phyloP scores from a whole-genome alignment of 1,140 invertebrate species.

The Dreissena rostriformis region DNA sequence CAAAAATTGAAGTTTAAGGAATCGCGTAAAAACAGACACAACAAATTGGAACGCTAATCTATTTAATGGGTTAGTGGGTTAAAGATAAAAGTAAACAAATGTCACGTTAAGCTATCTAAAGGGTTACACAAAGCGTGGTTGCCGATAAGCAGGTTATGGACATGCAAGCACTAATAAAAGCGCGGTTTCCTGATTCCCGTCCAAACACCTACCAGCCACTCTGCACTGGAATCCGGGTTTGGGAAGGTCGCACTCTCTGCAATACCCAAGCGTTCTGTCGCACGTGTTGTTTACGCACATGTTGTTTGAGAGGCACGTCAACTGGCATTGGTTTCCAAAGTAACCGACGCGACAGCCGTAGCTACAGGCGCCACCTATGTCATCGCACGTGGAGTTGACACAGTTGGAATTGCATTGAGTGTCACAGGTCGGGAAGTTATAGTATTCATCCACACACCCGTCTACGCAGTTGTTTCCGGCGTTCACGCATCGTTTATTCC shows the following conservation, averaged over 20 bases:
- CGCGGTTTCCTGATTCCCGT: too few relatives aligned
- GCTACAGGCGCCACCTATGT: conserved; percentile 18
- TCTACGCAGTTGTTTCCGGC: conserved; percentile 27
- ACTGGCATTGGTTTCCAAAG: conserved; percentile 13
- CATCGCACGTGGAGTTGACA: conserved; percentile 12
- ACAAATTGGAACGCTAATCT: too few relatives aligned
- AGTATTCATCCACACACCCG: conserved; percentile 30
- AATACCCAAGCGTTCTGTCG: conserved; percentile 24
- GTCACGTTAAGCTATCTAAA: too few relatives aligned
- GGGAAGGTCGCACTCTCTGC: conserved; percentile 14
- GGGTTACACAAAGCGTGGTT: too few relatives aligned
- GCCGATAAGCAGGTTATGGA: too few relatives aligned
- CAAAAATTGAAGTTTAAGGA: too few relatives aligned
- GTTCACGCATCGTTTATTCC: conserved; percentile 1
- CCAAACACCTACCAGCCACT: conserved; percentile 21
- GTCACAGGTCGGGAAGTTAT: conserved; percentile 33
- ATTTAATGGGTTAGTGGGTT: too few relatives aligned
- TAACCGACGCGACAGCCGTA: conserved; percentile 23
- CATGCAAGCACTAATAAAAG: too few relatives aligned
- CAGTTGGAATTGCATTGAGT: conserved; percentile 25
- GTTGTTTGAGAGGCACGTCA: not conserved
- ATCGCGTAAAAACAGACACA: too few relatives aligned
- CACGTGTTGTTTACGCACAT: conserved; percentile 23
- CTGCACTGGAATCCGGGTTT: conserved; percentile 22
- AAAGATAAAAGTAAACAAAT: too few relatives aligned